Evolutionary conservation across 1,140 invertebrate species (phyloP).

Genomic region (Drosophila kurseongensis): DNA sequence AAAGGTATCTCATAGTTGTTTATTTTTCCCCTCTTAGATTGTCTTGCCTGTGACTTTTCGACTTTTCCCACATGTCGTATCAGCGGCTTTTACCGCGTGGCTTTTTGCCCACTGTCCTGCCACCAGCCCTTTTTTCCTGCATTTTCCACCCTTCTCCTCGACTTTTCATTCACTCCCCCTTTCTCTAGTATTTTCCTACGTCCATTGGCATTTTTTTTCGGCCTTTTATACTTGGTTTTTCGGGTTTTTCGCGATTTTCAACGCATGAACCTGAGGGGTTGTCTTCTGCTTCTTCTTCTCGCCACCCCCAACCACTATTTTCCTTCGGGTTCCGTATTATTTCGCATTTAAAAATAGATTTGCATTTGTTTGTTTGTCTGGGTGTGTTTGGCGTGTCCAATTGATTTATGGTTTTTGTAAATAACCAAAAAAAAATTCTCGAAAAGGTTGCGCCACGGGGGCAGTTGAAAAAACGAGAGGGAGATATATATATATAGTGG

Average conservation of each 20-base stretch:
- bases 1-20: neutral
- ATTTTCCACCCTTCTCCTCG: constrained; percentile 27
- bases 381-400: constrained; percentile 76
- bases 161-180: constrained; percentile 23
- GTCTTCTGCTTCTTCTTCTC: constrained; percentile 23
- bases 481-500: constrained; percentile 7
- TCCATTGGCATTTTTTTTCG: constrained; percentile 31
- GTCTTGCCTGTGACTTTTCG: constrained; percentile 55
- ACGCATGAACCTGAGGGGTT: constrained; percentile 69
- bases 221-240: constrained; percentile 37
- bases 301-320: neutral
- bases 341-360: constrained; percentile 84
- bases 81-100: constrained; percentile 74
- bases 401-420: constrained; percentile 84
- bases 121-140: neutral
- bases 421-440: constrained; percentile 59
- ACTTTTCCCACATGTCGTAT: constrained; percentile 82
- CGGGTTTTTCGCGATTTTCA: constrained; percentile 61
- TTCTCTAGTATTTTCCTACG: neutral
- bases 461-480: neutral
- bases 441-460: constrained; percentile 68
- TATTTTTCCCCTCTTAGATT: neutral
- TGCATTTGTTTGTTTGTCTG: constrained; percentile 65
- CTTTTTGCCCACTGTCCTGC: constrained; percentile 42
- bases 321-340: constrained; percentile 62